Base-by-base conservation (phyloP, 92 coral and sea anemone species). In the Nematostella vectensis region DNA sequence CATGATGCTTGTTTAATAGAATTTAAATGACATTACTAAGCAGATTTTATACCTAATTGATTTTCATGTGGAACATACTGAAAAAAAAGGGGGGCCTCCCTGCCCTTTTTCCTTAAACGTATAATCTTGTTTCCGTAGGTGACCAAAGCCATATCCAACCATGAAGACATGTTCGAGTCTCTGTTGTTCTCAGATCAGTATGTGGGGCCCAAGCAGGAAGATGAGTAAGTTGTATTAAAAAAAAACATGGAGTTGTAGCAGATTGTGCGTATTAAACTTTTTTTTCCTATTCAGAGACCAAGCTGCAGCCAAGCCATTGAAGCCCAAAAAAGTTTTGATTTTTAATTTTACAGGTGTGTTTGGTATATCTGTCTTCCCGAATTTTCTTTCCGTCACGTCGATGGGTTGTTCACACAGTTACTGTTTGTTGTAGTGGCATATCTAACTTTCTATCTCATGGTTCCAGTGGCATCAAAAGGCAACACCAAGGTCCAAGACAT, bases 141-240 rank as follows among this genome's bases (percentile, higher is more conserved):
- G 27, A 78, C 96, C 21, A 81, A 78, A 40, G 66, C 64, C 31
- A 91, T 91, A 60, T 64, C 83, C 48, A 63, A 69, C 27, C 68
- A 76, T 67, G 89, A 83, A 63, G 89, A 86, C 24, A 80, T 91
- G 69, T 81, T 91, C 75, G 98, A 91, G 53, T 87, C 96, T 16
- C 62, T 91, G 60, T 63, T 87, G 53, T 78, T 91, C 62, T 91
- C 98, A 23, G 98, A 91, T 72, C 98, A 91, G 57, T 91, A 91
- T 67, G 88, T 86, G 58, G 98, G 98, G n/a, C 83, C 88, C 13
- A 91, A 86, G 63, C 94, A 86, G 31, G 94, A 91, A 22, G 91
- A 88, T 8, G 98, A 91, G 98, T 91, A 74, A 63, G 98, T 91
- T 33, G 40, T 6, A 15, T 33, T 17, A 3, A 50, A 50, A 15